Evolutionary conservation across 2,888 invertebrate species (phyloP), one percentile per base, ranked within the genome.

Genomic region (Hydrotaea diabolus): DNA sequence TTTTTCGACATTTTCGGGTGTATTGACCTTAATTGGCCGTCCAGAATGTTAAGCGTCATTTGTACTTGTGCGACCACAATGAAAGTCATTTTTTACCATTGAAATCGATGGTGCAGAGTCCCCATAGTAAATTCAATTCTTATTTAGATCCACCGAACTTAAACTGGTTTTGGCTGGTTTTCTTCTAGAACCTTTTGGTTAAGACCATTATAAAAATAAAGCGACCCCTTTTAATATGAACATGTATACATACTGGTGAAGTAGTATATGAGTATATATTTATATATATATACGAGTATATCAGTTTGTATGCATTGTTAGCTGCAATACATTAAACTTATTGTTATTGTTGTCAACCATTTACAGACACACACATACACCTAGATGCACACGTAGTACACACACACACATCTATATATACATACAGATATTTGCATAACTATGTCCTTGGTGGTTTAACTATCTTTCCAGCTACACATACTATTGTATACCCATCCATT

Each of bases 341-440:
- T 31, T 87, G 84, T 88, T 83, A 88, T 88, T 88, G 89, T 88
- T 90, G 89, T 89, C 89, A 89, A 43, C 26, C 55, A 84, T 80
- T 77, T 82, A 69, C 78, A 76, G 49, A 53, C 43, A 69, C 78
- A 76, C 57, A 53, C 43, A 53, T 55, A 77, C 43, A 80, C 73
- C 59, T 17, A 71, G 11, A 43, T 13, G 23, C 57, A 0, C 2
- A 49, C 72, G 21, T 8, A 76, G n/a, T 11, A 7, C 31, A 46
- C 23, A 72, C 26, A 46, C 19, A 75, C 11, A 53, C 43, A 19
- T n/a, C 74, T 43, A 15, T 46, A 46, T 2, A 43, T n/a, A 62
- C 46, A 46, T 69, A 46, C 59, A 76, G 64, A 77, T 59, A 85
- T 81, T 83, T 80, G 79, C 85, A 83, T 82, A 83, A 77, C 80